These are phyloP conservation scores for Lacanobia wlatinum DNA, from an alignment of 2,888 invertebrate genomes.

Conservation along the genomic window DNA sequence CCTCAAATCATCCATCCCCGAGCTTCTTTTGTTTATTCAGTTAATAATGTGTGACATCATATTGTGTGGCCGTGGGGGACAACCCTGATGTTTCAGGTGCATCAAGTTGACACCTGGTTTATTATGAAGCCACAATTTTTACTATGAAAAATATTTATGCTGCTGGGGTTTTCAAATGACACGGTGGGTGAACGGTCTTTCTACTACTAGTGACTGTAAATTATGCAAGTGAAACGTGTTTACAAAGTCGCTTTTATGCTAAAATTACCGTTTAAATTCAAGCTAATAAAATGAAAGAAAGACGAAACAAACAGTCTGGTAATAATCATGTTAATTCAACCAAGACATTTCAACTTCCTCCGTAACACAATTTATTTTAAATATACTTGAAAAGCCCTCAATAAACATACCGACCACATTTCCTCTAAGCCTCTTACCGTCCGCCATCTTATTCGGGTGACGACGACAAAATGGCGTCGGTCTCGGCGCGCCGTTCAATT, in stretches of 20 bases:
- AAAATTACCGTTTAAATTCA: background rate
- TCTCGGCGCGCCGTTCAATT: constrained; percentile 86
- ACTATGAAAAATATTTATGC: background rate
- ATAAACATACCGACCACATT: constrained; percentile 77
- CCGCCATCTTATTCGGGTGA: constrained; percentile 84
- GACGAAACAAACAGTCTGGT: background rate
- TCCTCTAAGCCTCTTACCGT: constrained; percentile 80
- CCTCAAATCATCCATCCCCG: constrained; percentile 53
- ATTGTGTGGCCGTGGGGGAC: constrained; percentile 67
- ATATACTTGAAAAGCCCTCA: constrained; percentile 71
- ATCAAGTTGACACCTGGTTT: constrained; percentile 70
- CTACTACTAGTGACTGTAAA: background rate
- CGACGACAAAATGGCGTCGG: constrained; percentile 88
- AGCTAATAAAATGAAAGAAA: background rate
- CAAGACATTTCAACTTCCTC: constrained; percentile 42
- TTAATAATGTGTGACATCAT: constrained; percentile 68
- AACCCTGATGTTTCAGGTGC: constrained; percentile 64
- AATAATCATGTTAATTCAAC: constrained; percentile 37
- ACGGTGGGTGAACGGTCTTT: background rate
- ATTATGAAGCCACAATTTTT: constrained; percentile 47
- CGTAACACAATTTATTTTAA: constrained; percentile 70
- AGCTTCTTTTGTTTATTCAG: constrained; percentile 67
- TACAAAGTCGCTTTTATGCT: background rate
- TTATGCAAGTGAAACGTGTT: background rate
- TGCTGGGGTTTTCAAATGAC: background rate